Conservation (phyloP, 2,113 vertebrate genomes). For the Tenrec ecaudatus region DNA sequence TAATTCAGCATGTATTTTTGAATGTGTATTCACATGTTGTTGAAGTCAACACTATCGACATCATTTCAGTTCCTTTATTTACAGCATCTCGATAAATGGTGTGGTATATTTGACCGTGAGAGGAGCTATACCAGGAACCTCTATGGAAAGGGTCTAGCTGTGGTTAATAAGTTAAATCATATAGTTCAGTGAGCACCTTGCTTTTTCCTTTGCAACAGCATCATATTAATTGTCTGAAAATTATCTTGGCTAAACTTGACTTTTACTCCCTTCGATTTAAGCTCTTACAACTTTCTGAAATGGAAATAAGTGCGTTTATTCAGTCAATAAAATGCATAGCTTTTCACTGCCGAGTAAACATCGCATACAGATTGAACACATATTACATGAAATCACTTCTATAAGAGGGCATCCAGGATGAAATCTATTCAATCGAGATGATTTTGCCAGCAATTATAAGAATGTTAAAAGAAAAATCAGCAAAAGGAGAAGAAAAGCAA, state of each 20-base stretch:
- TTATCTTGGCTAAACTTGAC: not conserved
- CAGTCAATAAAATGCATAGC: conserved; percentile 45
- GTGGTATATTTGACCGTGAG: not conserved
- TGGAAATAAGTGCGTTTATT: conserved; percentile 27
- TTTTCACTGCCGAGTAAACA: conserved; percentile 29
- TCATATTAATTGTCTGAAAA: not conserved
- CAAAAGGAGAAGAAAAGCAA: conserved; percentile 74
- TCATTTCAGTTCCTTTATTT: no score
- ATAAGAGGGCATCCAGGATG: conserved; percentile 17
- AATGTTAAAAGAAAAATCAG: conserved; percentile 18
- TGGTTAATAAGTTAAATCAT: not conserved
- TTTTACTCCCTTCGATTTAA: conserved; percentile 30
- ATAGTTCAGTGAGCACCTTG: not conserved
- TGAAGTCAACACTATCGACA: not conserved
- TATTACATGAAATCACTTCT: conserved; percentile 41
- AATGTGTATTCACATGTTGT: conserved; percentile 51
- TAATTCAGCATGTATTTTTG: conserved; percentile 61
- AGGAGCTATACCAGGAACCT: conserved; percentile 20
- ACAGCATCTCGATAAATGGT: conserved; percentile 53
- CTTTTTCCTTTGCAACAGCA: not conserved
- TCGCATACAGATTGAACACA: conserved; percentile 38
- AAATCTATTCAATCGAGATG: conserved; percentile 48
- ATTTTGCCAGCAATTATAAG: conserved; percentile 28
- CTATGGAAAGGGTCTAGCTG: not conserved
- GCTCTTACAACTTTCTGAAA: conserved; percentile 56